A percentile compares a stretch with the other conserved stretches of the same genome.
phyloP scores from a whole-genome alignment of 2,797 vertebrate species.

The Syngnathus acus region DNA sequence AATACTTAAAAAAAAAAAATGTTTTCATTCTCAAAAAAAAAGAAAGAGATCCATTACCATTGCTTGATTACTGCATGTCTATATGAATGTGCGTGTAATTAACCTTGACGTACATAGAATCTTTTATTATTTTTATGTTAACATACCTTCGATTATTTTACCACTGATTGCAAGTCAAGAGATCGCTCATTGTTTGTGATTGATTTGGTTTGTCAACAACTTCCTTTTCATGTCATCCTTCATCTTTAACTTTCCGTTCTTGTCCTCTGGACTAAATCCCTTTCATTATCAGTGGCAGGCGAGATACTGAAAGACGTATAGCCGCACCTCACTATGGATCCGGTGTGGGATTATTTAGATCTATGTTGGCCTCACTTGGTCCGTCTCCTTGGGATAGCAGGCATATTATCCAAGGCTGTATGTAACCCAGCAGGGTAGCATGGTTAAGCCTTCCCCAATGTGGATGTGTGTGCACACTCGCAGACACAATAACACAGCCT shows the following conservation, averaged over 20 bases:
- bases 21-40: too few species aligned
- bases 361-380: slow-evolving; percentile 32
- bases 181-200: slow-evolving; percentile 24
- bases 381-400: slow-evolving; percentile 56
- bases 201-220: slow-evolving; percentile 41
- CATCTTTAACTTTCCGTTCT: slow-evolving; percentile 32
- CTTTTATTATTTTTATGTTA: not conserved
- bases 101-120: not conserved
- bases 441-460: slow-evolving; percentile 53
- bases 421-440: slow-evolving; percentile 54
- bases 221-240: slow-evolving; percentile 23
- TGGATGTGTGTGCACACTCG: slow-evolving; percentile 14
- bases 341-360: slow-evolving; percentile 47
- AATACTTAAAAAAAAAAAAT: too few species aligned
- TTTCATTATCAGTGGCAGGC: slow-evolving; percentile 33
- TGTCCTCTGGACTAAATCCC: slow-evolving; percentile 46
- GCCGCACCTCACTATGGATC: slow-evolving; percentile 62
- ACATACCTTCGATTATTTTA: not conserved
- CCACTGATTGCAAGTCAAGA: slow-evolving; percentile 8
- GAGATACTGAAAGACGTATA: slow-evolving; percentile 45
- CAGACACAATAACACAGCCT: slow-evolving; percentile 50
- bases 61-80: not conserved
- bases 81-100: not conserved
- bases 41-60: not conserved
- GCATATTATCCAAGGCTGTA: slow-evolving; percentile 56